Evolutionary conservation across 2,797 vertebrate species (phyloP), one percentile per base, ranked within the genome.

Genomic region (Helarctos malayanus): DNA sequence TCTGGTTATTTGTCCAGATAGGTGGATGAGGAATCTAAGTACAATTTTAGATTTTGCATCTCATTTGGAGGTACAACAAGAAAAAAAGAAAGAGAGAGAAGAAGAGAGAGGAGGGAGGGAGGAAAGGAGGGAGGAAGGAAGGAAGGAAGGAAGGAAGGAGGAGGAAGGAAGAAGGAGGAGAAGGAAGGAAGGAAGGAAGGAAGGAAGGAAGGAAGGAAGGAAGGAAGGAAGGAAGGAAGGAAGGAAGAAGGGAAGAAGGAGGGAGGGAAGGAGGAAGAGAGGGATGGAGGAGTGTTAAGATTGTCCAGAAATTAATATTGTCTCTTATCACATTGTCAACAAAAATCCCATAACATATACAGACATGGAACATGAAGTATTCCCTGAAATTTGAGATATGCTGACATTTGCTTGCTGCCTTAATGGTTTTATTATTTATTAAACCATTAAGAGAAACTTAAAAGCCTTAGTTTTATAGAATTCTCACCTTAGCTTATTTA

Each of bases 181-280:
- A n/a, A n/a, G n/a, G n/a, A n/a, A n/a, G n/a, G n/a, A n/a, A n/a
- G 4, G 19, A 18, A 54, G 76, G 9, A 2, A 11, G 27, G 6
- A 4, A 32, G 11, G 0, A 65, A 35, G 12, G 1, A n/a, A 13
- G 12, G 29, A n/a, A 35, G n/a, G 15, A 7, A 13, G 32, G 12
- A 79, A 21, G 21, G n/a, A 16, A 21, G 21, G 12, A 41, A 21
- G 68, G 61, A 27, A 38, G 1, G 14, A 27, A 49, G 12, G 1
- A n/a, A 12, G 16, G 19, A 49, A 59, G 29, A 10, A 56, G n/a
- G 14, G 8, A 14, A 16, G 16, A 83, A 32, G 29, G 32, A 16
- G 29, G 12, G 21, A 23, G 27, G 73, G 68, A 13, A 47, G 1
- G 18, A 23, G 2, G 18, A 41, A 41, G 41, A 41, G 5, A 88